A percentile compares a stretch with the other conserved stretches of the same genome.
Conservation (phyloP, 2,797 vertebrate species). For the Liasis olivaceus region DNA sequence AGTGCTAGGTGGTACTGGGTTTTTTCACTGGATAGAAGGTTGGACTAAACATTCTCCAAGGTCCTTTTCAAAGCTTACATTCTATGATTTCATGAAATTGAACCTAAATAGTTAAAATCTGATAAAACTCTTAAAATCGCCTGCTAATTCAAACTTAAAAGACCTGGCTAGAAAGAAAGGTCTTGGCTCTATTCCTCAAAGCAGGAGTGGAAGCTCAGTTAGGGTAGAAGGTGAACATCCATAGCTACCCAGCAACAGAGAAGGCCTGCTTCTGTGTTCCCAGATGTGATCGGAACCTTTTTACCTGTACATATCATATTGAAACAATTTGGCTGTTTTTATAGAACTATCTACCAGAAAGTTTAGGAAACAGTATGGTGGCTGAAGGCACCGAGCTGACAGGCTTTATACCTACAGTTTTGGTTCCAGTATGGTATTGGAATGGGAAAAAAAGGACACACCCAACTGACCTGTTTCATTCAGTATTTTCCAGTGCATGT, state of each 20-base stretch:
- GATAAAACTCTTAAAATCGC: neutral
- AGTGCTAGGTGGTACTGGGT: neutral
- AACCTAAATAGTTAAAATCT: no score
- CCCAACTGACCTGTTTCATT: neutral
- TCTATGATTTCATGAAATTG: neutral
- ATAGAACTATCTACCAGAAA: slow-evolving; percentile 54
- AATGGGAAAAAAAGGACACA: neutral
- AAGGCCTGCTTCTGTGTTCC: neutral
- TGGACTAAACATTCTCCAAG: neutral
- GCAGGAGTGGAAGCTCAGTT: neutral
- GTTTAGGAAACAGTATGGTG: slow-evolving; percentile 58
- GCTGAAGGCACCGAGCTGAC: slow-evolving; percentile 49
- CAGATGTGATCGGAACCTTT: neutral
- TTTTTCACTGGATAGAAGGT: neutral
- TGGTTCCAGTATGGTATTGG: neutral
- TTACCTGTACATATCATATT: neutral
- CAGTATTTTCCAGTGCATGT: neutral
- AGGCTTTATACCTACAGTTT: slow-evolving; percentile 6
- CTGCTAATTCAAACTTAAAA: neutral
- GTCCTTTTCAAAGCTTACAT: neutral
- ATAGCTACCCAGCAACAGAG: neutral
- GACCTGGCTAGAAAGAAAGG: neutral
- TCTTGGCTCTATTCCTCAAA: neutral
- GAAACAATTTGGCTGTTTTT: slow-evolving; percentile 28
- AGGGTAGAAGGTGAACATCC: neutral